Evolutionary conservation across 1,140 invertebrate species (phyloP), one percentile per base, ranked within the genome.

Genomic region (Nixonia krombeini): DNA sequence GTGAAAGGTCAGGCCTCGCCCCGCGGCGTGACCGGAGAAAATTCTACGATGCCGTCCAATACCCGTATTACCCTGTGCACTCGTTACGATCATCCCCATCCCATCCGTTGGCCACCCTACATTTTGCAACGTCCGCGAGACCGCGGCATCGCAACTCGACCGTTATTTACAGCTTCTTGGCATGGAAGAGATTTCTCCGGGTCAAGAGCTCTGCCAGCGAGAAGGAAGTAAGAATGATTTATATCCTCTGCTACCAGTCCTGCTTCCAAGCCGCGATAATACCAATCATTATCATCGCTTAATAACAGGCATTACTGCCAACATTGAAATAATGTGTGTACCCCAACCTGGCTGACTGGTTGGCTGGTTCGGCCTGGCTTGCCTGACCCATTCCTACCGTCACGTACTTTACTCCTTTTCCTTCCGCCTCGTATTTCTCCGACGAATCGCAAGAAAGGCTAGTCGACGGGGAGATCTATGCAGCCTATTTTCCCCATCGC

Each of bases 241-340:
- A 85, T 85, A 85, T 85, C 81, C 82, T 79, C 73, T 75, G 83
- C 84, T 85, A 85, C 84, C 83, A 83, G 84, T 81, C 76, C 80
- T 83, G 81, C 79, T 83, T 79, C 82, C 83, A 81, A 79, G 76
- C 76, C 75, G 81, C 82, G 83, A 85, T 85, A 85, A 85, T 85
- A 85, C 84, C 83, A 85, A 85, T 85, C 83, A 85, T 85, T 85
- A 85, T 85, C 84, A 83, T 85, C 84, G 78, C 84, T 85, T 85
- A 85, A 85, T 85, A 85, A 85, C 83, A 85, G 84, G 80, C 83
- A 85, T 85, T 85, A 85, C 83, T 85, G 84, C 83, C 84, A 85
- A 85, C 84, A 85, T 85, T 85, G 83, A 85, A 85, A 85, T 85
- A 85, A 85, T 84, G 67, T 70, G 61, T 73, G 74, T 70, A 77